These are phyloP conservation scores for Montipora foliosa DNA, from an alignment of 64 coral and sea anemone species.

Conservation along the genomic window DNA sequence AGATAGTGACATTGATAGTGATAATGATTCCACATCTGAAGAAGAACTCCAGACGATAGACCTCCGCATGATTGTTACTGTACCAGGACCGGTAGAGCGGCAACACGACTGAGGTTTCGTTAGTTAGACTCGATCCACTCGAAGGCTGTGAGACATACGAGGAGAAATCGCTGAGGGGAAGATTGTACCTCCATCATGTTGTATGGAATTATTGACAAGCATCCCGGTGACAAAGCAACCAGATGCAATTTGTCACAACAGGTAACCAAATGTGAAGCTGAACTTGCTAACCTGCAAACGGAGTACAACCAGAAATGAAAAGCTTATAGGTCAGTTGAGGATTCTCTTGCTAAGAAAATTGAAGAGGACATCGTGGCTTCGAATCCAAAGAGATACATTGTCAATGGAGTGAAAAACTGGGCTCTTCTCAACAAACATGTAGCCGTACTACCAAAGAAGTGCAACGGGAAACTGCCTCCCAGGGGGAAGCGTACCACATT, in stretches of 20 bases:
- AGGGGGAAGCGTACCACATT: neutral
- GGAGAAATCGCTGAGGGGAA: too few species aligned
- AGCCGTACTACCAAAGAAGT: constrained; percentile 27
- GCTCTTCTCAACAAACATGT: constrained; percentile 28
- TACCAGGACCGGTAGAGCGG: constrained; percentile 74
- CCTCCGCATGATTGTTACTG: constrained; percentile 71
- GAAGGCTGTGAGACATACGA: too few species aligned
- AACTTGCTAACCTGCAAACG: constrained; percentile 31
- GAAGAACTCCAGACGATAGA: constrained; percentile 53
- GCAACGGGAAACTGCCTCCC: neutral
- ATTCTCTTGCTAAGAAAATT: constrained; percentile 46
- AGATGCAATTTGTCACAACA: neutral
- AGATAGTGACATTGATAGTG: constrained; percentile 48
- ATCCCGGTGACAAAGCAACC: too few species aligned
- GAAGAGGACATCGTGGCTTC: constrained; percentile 29
- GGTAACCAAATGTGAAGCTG: constrained; percentile 8
- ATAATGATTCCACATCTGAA: constrained; percentile 63
- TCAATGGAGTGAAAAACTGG: constrained; percentile 59
- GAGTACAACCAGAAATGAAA: constrained; percentile 31
- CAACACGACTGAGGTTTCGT: constrained; percentile 51
- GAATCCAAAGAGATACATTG: constrained; percentile 44
- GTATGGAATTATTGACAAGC: too few species aligned
- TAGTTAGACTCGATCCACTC: too few species aligned
- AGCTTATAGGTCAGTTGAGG: constrained; percentile 41
- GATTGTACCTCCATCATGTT: too few species aligned